Percentiles rank a stretch among this genome's conserved stretches.
phyloP scores from a whole-genome alignment of 2,888 invertebrate species.

The Dryocosmus kuriphilus region DNA sequence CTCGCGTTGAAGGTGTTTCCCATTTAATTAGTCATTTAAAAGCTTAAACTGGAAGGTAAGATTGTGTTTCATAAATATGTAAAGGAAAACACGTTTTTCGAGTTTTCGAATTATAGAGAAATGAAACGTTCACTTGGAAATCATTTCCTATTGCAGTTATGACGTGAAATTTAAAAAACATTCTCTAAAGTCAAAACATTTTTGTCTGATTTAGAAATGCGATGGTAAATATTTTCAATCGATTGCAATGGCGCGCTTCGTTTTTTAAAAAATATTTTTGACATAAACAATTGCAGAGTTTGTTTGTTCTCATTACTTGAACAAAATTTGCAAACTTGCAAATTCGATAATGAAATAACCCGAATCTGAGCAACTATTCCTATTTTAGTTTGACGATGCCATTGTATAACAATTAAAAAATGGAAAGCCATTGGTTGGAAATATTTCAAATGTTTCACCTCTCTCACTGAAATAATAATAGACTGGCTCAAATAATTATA shows the following conservation, averaged over 20 bases:
- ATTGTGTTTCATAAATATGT: neutral
- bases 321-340: neutral
- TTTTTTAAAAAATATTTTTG: too few species aligned
- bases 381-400: conserved; percentile 3
- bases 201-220: neutral
- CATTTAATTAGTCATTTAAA: conserved; percentile 1
- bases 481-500: neutral
- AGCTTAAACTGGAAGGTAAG: conserved; percentile 2
- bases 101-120: neutral
- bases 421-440: neutral
- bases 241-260: neutral
- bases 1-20: neutral
- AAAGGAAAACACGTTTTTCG: neutral
- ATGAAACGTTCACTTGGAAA: neutral
- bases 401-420: conserved; percentile 6
- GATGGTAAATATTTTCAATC: too few species aligned
- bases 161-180: neutral
- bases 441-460: neutral
- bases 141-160: neutral
- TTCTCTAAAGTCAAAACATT: neutral
- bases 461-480: neutral
- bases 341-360: neutral
- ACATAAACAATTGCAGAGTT: too few species aligned
- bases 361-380: conserved; percentile 20
- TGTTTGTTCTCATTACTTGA: neutral